Evolutionary conservation across 2,113 vertebrate species (phyloP).

Genomic region (Bos indicus): DNA sequence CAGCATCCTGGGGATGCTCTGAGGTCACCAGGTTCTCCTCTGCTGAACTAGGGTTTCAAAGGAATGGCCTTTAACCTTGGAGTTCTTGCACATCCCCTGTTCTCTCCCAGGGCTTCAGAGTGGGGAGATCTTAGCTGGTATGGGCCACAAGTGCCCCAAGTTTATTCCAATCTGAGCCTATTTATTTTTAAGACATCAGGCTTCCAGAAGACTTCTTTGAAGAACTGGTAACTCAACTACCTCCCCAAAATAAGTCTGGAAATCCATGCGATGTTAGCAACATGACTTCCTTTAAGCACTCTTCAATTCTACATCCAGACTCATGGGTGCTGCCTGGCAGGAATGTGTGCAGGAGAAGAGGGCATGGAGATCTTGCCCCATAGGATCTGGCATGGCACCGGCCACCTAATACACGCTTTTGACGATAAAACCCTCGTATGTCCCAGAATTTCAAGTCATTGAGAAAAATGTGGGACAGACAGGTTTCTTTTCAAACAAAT

Average conservation of each 20-base stretch:
- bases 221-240: neutral
- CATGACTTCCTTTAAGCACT: neutral
- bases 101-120: neutral
- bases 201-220: neutral
- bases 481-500: neutral
- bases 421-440: neutral
- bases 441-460: neutral
- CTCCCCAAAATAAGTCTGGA: neutral
- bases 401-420: neutral
- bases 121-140: rapidly evolving
- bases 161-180: too few species aligned
- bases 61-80: neutral
- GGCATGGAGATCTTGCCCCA: too few species aligned
- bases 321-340: rapidly evolving
- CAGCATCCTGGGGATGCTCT: rapidly evolving
- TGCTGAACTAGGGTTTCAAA: neutral
- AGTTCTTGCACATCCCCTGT: rapidly evolving
- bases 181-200: neutral
- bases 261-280: rapidly evolving
- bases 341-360: neutral
- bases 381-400: rapidly evolving
- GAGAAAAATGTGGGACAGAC: too few species aligned
- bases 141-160: too few species aligned
- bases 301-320: neutral
- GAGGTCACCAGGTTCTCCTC: rapidly evolving